Conservation (phyloP, 2,888 invertebrate genomes). For the Drosophila picticornis region DNA sequence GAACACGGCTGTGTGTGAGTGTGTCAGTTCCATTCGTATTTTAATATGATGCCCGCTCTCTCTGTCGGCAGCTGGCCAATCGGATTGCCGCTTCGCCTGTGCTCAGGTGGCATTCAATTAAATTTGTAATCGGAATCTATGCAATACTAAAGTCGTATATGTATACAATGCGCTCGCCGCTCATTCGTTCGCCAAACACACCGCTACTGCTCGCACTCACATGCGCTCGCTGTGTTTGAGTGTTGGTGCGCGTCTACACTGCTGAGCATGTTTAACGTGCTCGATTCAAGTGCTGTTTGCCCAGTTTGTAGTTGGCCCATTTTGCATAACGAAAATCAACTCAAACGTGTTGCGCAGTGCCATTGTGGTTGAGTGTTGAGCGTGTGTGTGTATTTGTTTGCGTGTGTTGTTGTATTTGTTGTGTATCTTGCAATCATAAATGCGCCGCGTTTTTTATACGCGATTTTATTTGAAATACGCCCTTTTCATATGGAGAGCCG, state of each 20-base stretch:
- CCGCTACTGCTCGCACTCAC: constrained; percentile 28
- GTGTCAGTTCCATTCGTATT: constrained; percentile 49
- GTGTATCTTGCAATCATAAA: constrained; percentile 64
- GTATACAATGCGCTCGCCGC: constrained; percentile 57
- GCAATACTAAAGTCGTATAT: constrained; percentile 57
- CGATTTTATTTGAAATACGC: constrained; percentile 70
- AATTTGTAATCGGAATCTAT: constrained; percentile 77
- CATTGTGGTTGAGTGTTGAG: constrained; percentile 5
- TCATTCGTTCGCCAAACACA: constrained; percentile 58
- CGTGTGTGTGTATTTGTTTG: constrained; percentile 14
- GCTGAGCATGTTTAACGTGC: constrained; percentile 39
- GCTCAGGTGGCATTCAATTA: constrained; percentile 78
- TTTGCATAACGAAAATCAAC: constrained; percentile 26
- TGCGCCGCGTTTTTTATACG: constrained; percentile 55
- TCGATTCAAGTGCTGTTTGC: constrained; percentile 36
- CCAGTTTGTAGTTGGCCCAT: constrained; percentile 8
- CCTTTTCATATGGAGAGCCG: constrained; percentile 63
- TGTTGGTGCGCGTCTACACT: constrained; percentile 39
- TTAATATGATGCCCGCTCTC: constrained; percentile 18
- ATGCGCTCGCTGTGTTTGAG: constrained; percentile 2
- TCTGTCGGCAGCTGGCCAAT: constrained; percentile 69
- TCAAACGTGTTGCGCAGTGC: constrained; percentile 51
- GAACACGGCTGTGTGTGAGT: neutral
- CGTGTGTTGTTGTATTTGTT: constrained; percentile 17
- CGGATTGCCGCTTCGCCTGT: constrained; percentile 65